Percentiles rank a stretch among this genome's conserved stretches.
phyloP scores from a whole-genome alignment of 2,888 invertebrate species.

The Notodonta ziczac region DNA sequence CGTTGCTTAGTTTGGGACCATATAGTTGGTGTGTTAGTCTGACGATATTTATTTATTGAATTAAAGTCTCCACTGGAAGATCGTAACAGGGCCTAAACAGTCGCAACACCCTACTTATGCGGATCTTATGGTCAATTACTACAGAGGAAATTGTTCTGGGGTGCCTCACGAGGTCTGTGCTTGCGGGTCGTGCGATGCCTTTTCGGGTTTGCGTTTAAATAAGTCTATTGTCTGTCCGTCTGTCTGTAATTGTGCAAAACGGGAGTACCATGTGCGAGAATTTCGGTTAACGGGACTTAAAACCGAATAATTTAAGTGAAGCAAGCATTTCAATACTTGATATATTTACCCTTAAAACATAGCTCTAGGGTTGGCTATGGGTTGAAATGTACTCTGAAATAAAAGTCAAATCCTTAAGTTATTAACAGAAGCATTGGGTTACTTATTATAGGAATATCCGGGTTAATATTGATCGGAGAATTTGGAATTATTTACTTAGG shows the following conservation, averaged over 20 bases:
- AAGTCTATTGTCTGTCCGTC: conserved; percentile 58
- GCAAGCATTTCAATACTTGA: not conserved
- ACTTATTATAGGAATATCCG: too few relatives aligned
- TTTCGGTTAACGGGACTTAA: not conserved
- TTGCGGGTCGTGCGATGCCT: conserved; percentile 64
- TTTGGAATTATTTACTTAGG: too few relatives aligned
- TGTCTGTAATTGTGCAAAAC: conserved; percentile 38
- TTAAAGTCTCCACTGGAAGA: not conserved
- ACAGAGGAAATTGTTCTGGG: conserved; percentile 67
- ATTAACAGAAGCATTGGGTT: too few relatives aligned
- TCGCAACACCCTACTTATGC: conserved; percentile 60
- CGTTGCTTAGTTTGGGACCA: too few relatives aligned
- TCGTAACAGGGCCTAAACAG: conserved; percentile 23
- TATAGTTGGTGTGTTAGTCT: too few relatives aligned
- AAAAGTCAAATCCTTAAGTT: too few relatives aligned
- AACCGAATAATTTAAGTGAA: not conserved
- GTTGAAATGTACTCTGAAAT: too few relatives aligned
- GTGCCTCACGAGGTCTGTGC: conserved; percentile 42
- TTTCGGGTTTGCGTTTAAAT: conserved; percentile 61
- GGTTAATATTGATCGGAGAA: too few relatives aligned
- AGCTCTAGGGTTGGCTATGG: too few relatives aligned
- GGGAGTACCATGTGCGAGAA: conserved; percentile 6
- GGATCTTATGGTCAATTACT: conserved; percentile 74
- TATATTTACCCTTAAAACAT: too few relatives aligned
- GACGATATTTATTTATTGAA: too few relatives aligned